Evolutionary conservation across 2,113 vertebrate species (phyloP).

Genomic region (Ochotona curzoniae): DNA sequence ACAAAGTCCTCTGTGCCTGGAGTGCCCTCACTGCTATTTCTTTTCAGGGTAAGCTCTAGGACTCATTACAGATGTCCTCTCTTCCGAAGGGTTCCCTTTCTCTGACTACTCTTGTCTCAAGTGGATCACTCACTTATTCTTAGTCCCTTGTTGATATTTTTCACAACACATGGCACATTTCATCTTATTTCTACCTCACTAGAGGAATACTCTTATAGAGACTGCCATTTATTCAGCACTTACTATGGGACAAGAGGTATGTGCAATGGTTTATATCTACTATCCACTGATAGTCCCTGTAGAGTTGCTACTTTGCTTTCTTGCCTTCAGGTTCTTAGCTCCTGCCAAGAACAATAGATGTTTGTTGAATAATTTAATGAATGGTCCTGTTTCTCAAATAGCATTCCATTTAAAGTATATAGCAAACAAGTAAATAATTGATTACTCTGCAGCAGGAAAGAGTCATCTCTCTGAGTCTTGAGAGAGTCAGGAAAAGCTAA

Average conservation of each 20-base stretch:
- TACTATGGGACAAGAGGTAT: background rate
- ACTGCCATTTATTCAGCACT: background rate
- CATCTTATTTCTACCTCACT: conserved; percentile 31
- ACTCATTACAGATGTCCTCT: background rate
- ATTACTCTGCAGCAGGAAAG: conserved; percentile 28
- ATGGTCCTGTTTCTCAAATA: conserved; percentile 45
- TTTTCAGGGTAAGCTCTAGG: background rate
- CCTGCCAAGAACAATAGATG: conserved; percentile 37
- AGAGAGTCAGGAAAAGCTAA: conserved; percentile 18
- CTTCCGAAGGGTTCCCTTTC: conserved; percentile 1
- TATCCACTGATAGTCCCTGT: background rate
- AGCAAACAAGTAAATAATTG: conserved; percentile 66
- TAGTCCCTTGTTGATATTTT: conserved; percentile 25
- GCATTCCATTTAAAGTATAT: conserved; percentile 37
- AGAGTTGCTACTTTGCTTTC: conserved; percentile 50
- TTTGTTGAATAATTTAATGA: conserved; percentile 68
- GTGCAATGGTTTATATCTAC: conserved; percentile 27
- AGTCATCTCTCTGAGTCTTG: conserved; percentile 44
- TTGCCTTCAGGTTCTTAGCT: background rate
- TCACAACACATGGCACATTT: background rate
- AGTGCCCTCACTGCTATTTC: background rate
- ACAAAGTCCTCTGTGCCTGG: background rate
- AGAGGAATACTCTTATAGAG: conserved; percentile 10
- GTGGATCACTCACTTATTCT: conserved; percentile 4
- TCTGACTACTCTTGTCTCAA: background rate